These are phyloP conservation scores for Neotoma lepida DNA, from an alignment of 2,113 vertebrate genomes.

Conservation along the genomic window DNA sequence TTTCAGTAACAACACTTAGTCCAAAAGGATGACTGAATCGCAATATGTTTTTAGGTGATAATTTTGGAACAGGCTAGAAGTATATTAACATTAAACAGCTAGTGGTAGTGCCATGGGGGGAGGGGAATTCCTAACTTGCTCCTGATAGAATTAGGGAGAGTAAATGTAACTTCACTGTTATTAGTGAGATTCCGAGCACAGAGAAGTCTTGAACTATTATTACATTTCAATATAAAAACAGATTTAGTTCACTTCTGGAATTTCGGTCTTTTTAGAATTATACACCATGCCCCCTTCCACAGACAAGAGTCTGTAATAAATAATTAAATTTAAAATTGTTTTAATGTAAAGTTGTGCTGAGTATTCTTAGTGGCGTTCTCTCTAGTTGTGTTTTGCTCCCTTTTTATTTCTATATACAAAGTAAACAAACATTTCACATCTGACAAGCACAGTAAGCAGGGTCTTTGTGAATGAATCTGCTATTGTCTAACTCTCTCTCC, in stretches of 20 bases:
- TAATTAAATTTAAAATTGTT: not conserved
- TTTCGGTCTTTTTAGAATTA: not conserved
- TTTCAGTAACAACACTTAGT: not conserved
- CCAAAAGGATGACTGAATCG: not conserved
- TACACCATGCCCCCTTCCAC: not conserved
- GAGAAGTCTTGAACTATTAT: slow-evolving; percentile 8
- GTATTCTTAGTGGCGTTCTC: slow-evolving; percentile 19
- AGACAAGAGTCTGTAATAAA: not conserved
- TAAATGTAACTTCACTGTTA: no score
- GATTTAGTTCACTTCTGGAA: not conserved
- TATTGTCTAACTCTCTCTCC: not conserved
- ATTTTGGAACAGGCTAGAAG: not conserved
- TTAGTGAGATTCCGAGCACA: not conserved
- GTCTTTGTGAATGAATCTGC: not conserved
- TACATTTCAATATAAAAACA: not conserved
- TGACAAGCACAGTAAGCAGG: not conserved
- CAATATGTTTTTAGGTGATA: not conserved
- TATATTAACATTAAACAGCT: not conserved
- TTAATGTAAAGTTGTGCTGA: not conserved
- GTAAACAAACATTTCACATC: not conserved
- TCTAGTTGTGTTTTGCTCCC: not conserved
- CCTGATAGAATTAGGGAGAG: not conserved
- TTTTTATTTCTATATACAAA: slow-evolving; percentile 32
- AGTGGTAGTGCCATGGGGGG: no score
- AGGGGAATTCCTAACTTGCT: not conserved